These are phyloP conservation scores for Leptobrachium leishanense DNA, from an alignment of 2,113 vertebrate genomes.

Conservation along the genomic window DNA sequence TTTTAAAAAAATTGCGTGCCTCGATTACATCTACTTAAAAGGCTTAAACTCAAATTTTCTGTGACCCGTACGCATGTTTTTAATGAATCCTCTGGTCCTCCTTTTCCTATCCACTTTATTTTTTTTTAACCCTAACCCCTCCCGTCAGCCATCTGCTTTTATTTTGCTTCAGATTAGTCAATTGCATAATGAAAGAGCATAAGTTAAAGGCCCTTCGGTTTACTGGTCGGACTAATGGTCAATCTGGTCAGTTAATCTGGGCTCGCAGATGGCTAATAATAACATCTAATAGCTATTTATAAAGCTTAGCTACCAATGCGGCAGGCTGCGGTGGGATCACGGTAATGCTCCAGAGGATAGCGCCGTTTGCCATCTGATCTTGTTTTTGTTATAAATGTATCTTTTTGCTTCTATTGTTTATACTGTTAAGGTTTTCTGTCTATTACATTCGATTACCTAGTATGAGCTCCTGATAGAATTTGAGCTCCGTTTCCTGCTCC, in stretches of 20 bases:
- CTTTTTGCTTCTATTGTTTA: slow-evolving; percentile 25
- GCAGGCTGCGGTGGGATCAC: slow-evolving; percentile 38
- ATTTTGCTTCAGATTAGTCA: slow-evolving; percentile 7
- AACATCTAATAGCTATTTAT: slow-evolving; percentile 41
- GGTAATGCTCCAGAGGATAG: slow-evolving; percentile 41
- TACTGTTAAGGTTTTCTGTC: slow-evolving; percentile 44
- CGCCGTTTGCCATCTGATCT: slow-evolving; percentile 38
- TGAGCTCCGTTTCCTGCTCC: slow-evolving; percentile 47
- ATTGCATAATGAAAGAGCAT: slow-evolving; percentile 15
- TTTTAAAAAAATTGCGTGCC: too few species aligned
- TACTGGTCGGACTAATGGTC: slow-evolving; percentile 32
- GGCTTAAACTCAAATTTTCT: background rate
- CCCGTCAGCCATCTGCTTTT: background rate
- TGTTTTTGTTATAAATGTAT: slow-evolving; percentile 16
- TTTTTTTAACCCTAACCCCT: background rate
- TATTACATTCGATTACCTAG: slow-evolving; percentile 47
- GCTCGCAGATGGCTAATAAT: slow-evolving; percentile 47
- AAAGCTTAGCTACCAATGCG: slow-evolving; percentile 46
- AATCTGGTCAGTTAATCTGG: slow-evolving; percentile 46
- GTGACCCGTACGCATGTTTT: background rate
- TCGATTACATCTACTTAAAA: too few species aligned
- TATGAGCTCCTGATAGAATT: slow-evolving; percentile 49
- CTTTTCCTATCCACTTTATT: background rate
- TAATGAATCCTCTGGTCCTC: background rate
- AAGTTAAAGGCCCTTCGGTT: slow-evolving; percentile 30